Evolutionary conservation across 2,888 invertebrate genomes (phyloP).

Genomic region (Leptarthrus brevirostris): DNA sequence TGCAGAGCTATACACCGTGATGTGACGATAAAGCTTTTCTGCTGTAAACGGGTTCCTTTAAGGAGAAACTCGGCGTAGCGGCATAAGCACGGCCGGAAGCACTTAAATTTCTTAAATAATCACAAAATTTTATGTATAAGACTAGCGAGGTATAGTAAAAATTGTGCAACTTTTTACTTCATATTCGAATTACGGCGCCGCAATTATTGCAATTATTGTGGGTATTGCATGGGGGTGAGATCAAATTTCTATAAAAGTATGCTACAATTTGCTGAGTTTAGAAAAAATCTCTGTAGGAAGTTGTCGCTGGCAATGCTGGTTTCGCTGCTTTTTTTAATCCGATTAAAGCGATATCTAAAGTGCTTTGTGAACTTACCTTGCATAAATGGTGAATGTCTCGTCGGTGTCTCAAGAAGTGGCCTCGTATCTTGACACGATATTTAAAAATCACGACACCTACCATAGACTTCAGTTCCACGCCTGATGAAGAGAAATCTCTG

Average conservation of each 20-base stretch:
- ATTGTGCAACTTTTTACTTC: neutral
- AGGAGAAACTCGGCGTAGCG: neutral
- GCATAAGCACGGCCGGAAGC: neutral
- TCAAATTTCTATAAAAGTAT: constrained; percentile 9
- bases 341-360: neutral
- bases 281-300: constrained; percentile 6
- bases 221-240: constrained; percentile 34
- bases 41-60: neutral
- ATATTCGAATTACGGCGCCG: constrained; percentile 11
- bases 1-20: no score
- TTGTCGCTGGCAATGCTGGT: neutral
- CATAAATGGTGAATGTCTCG: constrained; percentile 30
- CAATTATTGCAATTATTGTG: constrained; percentile 15
- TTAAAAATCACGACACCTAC: neutral
- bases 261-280: neutral
- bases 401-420: constrained; percentile 31
- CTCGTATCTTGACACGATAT: constrained; percentile 4
- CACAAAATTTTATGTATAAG: neutral
- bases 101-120: neutral
- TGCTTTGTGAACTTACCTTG: constrained; percentile 26
- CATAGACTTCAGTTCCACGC: neutral
- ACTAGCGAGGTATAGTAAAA: neutral
- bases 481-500: neutral
- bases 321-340: constrained; percentile 13
- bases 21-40: neutral